Evolutionary conservation across 2,113 vertebrate species (phyloP).

Genomic region (Phoxinus phoxinus): DNA sequence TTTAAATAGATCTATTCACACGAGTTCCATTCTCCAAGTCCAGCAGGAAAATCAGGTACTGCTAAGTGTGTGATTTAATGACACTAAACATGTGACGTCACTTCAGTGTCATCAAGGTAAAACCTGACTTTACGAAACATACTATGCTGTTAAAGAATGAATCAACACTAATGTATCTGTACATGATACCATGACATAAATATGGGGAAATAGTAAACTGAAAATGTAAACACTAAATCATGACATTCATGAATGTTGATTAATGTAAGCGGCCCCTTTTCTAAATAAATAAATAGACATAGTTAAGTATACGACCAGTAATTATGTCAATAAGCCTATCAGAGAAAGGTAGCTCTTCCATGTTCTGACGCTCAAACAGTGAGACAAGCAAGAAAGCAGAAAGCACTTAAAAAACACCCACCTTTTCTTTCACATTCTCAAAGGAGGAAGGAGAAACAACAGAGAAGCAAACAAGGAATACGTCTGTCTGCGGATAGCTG

Average conservation of each 20-base stretch:
- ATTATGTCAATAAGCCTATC: background rate
- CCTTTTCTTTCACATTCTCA: conserved; percentile 99
- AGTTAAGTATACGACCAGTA: background rate
- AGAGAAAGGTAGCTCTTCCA: background rate
- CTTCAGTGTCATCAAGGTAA: background rate
- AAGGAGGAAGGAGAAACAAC: conserved; percentile 97
- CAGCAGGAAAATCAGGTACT: conserved; percentile 27
- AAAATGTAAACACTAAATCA: background rate
- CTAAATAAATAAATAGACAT: too few relatives aligned
- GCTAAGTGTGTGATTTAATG: background rate
- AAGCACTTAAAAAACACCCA: conserved; percentile 58
- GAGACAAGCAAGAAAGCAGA: background rate
- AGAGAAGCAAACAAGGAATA: conserved; percentile 98
- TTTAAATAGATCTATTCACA: background rate
- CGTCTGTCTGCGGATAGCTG: conserved; percentile 98
- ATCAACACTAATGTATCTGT: background rate
- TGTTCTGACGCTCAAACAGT: background rate
- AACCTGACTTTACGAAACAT: background rate
- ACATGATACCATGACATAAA: background rate
- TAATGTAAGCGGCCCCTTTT: too few relatives aligned
- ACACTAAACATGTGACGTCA: background rate
- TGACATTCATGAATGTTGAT: too few relatives aligned
- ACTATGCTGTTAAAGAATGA: background rate
- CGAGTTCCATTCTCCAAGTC: conserved; percentile 9
- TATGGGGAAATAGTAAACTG: background rate